Evolutionary conservation across 2,113 vertebrate genomes (phyloP).

Genomic region (Etia nguti): DNA sequence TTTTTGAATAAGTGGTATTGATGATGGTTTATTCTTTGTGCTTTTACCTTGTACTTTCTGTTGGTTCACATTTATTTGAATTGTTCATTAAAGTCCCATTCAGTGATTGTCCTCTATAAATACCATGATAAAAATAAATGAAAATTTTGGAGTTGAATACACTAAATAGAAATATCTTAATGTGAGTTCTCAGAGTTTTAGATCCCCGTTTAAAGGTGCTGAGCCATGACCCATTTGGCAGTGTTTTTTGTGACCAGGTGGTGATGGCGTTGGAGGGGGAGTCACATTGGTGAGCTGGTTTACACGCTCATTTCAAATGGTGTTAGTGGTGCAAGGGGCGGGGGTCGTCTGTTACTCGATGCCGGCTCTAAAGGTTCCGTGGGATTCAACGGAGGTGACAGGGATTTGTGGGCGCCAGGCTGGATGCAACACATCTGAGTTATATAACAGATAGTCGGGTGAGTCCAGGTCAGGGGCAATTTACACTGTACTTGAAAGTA

Average conservation of each 20-base stretch:
- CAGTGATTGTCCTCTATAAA: not conserved
- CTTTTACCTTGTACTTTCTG: not conserved
- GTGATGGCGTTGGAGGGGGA: not conserved
- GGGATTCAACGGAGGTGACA: constrained; percentile 19
- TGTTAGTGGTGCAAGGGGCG: not conserved
- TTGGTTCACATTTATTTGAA: accelerated
- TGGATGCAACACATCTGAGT: constrained; percentile 27
- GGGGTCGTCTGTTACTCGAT: not conserved
- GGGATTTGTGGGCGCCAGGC: constrained; percentile 43
- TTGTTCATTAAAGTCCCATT: not conserved
- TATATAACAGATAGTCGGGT: not conserved
- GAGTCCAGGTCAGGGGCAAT: constrained; percentile 1
- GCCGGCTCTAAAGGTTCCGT: not conserved
- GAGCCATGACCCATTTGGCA: not conserved
- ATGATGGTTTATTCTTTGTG: not conserved
- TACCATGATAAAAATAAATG: not conserved
- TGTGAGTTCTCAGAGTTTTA: not conserved
- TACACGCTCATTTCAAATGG: not conserved
- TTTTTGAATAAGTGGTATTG: not conserved
- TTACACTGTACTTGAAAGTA: not conserved
- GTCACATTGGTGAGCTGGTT: not conserved
- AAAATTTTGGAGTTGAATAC: not conserved
- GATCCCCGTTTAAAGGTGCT: not conserved
- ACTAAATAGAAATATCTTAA: not conserved
- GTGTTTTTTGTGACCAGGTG: not conserved